Evolutionary conservation across 1,140 invertebrate genomes (phyloP).

Genomic region (Colletes latitarsis): DNA sequence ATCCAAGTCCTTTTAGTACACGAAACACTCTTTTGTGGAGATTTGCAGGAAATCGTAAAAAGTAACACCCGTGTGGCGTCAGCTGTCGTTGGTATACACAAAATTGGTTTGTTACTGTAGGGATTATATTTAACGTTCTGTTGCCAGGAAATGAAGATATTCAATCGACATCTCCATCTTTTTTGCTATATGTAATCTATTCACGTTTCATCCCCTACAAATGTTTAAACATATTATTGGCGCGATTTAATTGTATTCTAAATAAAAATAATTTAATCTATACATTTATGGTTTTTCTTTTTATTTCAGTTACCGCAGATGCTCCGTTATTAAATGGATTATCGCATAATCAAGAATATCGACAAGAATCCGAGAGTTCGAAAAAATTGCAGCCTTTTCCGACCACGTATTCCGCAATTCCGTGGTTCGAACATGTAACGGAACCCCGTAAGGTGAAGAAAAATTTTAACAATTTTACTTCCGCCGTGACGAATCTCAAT

Average conservation of each 20-base stretch:
- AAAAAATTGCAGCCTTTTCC: slow-evolving; percentile 38
- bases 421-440: slow-evolving; percentile 56
- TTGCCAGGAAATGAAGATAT: background rate
- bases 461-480: slow-evolving; percentile 53
- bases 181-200: background rate
- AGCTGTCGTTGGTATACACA: slow-evolving; percentile 5
- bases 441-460: slow-evolving; percentile 37
- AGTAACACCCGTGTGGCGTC: background rate
- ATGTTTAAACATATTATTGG: background rate
- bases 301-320: slow-evolving; percentile 54
- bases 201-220: background rate
- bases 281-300: background rate
- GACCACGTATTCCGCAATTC: slow-evolving; percentile 51
- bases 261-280: background rate
- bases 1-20: too few species aligned
- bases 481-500: slow-evolving; percentile 28
- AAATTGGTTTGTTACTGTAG: background rate
- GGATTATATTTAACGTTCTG: slow-evolving; percentile 5
- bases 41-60: background rate
- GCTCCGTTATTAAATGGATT: slow-evolving; percentile 50
- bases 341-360: slow-evolving; percentile 44
- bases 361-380: slow-evolving; percentile 35
- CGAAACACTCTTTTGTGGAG: background rate
- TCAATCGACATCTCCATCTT: background rate
- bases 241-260: background rate